Base-by-base conservation (phyloP, 2,888 invertebrate genomes). In the Lasiommata megera region DNA sequence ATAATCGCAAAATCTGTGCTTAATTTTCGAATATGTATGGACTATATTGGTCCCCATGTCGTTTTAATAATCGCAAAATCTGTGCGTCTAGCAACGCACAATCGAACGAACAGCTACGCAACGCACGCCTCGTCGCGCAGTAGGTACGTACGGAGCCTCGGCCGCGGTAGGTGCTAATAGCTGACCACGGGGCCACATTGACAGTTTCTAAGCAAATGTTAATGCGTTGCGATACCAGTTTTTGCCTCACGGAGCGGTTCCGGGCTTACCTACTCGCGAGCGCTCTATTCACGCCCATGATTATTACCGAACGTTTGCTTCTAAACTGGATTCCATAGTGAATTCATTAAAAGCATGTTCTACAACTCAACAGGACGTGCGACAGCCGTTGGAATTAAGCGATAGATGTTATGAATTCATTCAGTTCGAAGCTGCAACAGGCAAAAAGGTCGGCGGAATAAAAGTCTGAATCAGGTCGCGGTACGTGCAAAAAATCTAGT, bases 181-280 rank as follows among this genome's bases (percentile, higher is more conserved):
- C 67, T 76, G 77, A 73, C 68, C 76, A 72, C 82, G 80, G 82
- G 80, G 82, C 86, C 82, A 77, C 78, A 72, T 79, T 84, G 88
- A 87, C 89, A 88, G 88, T 89, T 88, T 88, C 89, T 90, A 90
- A 89, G 90, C 89, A 89, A 90, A 90, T 90, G 82, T 78, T 78
- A 80, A 82, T 84, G 82, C 87, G 85, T 81, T 78, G 79, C 79
- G 77, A 78, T 87, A 88, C 90, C 85, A 87, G 89, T 90, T 89
- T 80, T 84, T 76, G 82, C 77, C 77, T 78, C 77, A 71, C 70
- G 62, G 72, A 79, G 81, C 74, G 80, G 86, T 88, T 88, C 89
- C 88, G 88, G 88, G 82, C 87, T 80, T 77, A 77, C 74, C 80
- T 76, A 79, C 74, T 79, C 77, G 77, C 74, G 76, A 74, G 76